phyloP scores from a whole-genome alignment of 2,113 vertebrate genomes.

The Cyrtonyx montezumae region DNA sequence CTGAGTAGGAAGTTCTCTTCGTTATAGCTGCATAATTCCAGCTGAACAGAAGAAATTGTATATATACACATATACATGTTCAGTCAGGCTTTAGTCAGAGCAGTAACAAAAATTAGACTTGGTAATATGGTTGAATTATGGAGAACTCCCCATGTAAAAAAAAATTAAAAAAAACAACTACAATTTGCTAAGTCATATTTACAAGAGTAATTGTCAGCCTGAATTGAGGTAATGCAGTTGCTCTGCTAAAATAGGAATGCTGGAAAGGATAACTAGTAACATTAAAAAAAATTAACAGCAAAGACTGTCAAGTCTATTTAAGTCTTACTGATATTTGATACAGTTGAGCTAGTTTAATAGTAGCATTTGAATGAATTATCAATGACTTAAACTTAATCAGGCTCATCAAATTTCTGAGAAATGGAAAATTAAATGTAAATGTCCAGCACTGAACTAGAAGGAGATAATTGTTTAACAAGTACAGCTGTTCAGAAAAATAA shows the following conservation, averaged over 20 bases:
- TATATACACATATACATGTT: background rate
- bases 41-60: background rate
- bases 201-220: background rate
- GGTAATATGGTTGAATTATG: background rate
- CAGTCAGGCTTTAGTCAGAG: background rate
- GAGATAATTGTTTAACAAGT: background rate
- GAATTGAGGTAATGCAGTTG: background rate
- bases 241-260: background rate
- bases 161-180: background rate
- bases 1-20: background rate
- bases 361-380: background rate
- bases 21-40: background rate
- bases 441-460: background rate
- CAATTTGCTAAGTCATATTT: background rate
- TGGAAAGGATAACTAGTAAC: background rate
- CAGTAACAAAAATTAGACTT: background rate
- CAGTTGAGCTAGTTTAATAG: background rate
- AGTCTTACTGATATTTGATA: background rate
- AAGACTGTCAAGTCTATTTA: background rate
- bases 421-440: background rate
- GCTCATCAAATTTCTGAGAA: background rate
- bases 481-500: constrained; percentile 8
- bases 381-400: background rate
- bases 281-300: background rate
- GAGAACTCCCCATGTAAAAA: background rate